Conservation (phyloP, 2,113 vertebrate species). For the Galeopterus variegatus region DNA sequence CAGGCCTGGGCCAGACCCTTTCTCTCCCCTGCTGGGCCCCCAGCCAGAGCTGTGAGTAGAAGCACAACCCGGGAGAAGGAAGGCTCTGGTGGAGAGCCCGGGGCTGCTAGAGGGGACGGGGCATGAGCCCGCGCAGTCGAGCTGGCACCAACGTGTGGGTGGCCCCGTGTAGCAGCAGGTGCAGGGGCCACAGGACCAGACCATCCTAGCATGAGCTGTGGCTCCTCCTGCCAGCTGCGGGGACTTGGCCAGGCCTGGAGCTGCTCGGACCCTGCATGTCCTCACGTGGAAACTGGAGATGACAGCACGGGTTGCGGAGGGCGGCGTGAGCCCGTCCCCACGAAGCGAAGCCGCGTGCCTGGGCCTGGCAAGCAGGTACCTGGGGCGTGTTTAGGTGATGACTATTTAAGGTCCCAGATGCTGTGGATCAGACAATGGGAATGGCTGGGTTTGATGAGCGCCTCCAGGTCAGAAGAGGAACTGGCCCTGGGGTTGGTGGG, state of each 20-base stretch:
- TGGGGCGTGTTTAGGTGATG: not conserved
- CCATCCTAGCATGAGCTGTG: not conserved
- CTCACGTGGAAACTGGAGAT: not conserved
- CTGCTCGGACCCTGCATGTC: not conserved
- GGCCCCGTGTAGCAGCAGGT: not conserved
- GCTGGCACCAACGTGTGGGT: not conserved
- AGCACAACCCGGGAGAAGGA: not conserved
- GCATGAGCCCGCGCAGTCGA: not conserved
- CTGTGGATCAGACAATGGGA: not conserved
- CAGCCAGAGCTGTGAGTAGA: not conserved
- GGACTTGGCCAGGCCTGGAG: not conserved
- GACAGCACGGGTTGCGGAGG: accelerated
- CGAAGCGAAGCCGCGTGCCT: too few relatives aligned
- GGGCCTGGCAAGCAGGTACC: not conserved
- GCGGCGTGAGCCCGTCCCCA: accelerated
- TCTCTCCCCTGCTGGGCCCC: not conserved
- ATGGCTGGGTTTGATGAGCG: not conserved
- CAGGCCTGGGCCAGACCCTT: not conserved
- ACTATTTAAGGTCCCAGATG: not conserved
- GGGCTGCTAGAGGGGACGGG: not conserved
- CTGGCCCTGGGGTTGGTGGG: not conserved
- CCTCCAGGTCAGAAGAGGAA: not conserved
- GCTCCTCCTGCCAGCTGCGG: not conserved
- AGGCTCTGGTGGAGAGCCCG: not conserved
- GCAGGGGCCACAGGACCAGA: not conserved